These are phyloP conservation scores for Salarias fasciatus DNA, from an alignment of 2,797 vertebrate genomes.

Conservation along the genomic window DNA sequence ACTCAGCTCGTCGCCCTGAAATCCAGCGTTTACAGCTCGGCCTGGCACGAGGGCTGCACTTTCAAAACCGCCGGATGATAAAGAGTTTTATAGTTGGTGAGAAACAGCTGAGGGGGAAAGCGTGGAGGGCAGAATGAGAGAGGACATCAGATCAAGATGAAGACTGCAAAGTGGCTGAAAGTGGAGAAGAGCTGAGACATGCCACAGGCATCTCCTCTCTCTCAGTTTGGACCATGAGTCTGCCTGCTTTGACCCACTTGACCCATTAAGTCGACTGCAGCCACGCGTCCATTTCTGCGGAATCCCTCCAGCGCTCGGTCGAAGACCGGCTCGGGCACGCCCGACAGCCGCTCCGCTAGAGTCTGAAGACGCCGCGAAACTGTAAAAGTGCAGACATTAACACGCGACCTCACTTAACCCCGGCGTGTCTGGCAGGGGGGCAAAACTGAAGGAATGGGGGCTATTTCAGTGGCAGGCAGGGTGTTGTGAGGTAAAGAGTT, in stretches of 20 bases:
- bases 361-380: not conserved
- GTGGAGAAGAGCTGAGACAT: conserved; percentile 82
- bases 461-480: conserved; percentile 26
- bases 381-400: not conserved
- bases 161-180: conserved; percentile 86
- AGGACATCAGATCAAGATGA: conserved; percentile 66
- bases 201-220: conserved; percentile 75
- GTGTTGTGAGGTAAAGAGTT: conserved; percentile 50
- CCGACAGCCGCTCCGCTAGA: not conserved
- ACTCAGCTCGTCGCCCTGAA: too few species aligned
- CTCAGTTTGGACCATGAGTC: conserved; percentile 65
- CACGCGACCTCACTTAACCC: conserved; percentile 12
- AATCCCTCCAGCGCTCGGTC: conserved; percentile 4
- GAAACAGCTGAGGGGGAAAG: conserved; percentile 71
- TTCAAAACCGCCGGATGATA: not conserved
- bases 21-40: too few species aligned
- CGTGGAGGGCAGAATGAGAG: conserved; percentile 50
- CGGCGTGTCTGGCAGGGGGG: conserved; percentile 3
- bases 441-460: conserved; percentile 7
- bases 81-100: too few species aligned
- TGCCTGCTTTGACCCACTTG: conserved; percentile 56
- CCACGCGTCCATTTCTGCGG: conserved; percentile 21
- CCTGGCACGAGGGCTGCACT: not conserved
- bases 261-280: conserved; percentile 60
- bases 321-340: not conserved